Conservation (phyloP, 2,113 vertebrate species). For the Macroglossus sobrinus region DNA sequence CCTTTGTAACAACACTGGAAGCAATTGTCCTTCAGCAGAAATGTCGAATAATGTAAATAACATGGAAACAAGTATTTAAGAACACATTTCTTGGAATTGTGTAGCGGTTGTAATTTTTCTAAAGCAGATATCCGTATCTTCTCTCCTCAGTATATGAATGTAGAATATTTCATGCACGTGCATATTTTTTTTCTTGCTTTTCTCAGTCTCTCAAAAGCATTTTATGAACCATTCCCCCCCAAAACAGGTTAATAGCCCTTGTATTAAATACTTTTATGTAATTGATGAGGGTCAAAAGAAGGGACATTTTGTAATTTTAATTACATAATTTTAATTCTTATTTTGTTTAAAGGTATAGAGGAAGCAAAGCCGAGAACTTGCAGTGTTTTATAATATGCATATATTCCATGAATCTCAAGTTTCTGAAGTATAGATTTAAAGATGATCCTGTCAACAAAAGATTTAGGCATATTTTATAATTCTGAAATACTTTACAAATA, state of each 20-base stretch:
- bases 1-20: neutral
- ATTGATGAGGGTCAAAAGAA: neutral
- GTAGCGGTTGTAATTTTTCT: neutral
- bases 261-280: neutral
- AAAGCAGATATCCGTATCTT: neutral
- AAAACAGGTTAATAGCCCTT: neutral
- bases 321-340: neutral
- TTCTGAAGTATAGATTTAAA: neutral
- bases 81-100: neutral
- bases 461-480: neutral
- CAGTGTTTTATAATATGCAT: neutral
- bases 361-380: neutral
- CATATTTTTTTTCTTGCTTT: neutral
- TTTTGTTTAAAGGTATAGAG: conserved; percentile 3
- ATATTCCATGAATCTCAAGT: neutral
- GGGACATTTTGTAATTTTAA: neutral
- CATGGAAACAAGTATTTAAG: neutral
- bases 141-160: neutral
- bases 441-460: neutral
- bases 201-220: neutral
- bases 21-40: neutral
- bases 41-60: neutral
- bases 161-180: neutral
- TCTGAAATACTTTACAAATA: neutral
- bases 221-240: neutral